Conservation (phyloP, 2,888 invertebrate species). For the Temnothorax rugatulus region DNA sequence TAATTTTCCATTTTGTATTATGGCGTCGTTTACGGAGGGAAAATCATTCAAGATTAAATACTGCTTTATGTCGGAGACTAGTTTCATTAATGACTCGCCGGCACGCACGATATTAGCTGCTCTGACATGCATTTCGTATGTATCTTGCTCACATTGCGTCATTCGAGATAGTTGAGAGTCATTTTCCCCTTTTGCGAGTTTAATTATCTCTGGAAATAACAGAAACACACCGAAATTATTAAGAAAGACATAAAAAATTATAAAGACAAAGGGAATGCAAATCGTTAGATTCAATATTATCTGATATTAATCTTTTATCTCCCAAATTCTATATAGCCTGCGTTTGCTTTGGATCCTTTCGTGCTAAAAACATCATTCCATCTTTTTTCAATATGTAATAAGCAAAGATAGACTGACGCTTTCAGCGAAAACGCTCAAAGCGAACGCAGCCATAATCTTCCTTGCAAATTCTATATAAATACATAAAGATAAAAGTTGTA, state of each 20-base stretch:
- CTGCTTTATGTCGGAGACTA: constrained; percentile 99
- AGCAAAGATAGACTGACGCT: too few relatives aligned
- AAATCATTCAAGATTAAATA: constrained; percentile 99
- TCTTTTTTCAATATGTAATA: too few relatives aligned
- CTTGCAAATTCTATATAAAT: too few relatives aligned
- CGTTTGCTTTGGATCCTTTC: too few relatives aligned
- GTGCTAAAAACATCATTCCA: too few relatives aligned
- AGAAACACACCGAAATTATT: constrained; percentile 32
- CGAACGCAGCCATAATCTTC: too few relatives aligned
- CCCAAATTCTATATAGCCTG: neutral
- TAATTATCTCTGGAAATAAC: constrained; percentile 92
- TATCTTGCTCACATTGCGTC: constrained; percentile 98
- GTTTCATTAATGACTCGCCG: constrained; percentile 98
- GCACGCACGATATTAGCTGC: constrained; percentile 98
- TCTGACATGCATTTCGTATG: constrained; percentile 98
- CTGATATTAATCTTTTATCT: constrained; percentile 18
- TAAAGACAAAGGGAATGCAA: neutral
- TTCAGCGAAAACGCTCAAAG: too few relatives aligned
- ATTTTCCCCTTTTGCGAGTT: constrained; percentile 95
- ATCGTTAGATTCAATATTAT: neutral
- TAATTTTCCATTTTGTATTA: constrained; percentile 96
- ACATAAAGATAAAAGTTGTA: neutral
- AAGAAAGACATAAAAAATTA: neutral
- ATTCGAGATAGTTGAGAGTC: constrained; percentile 96
- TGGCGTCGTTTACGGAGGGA: constrained; percentile 98